Conservation (phyloP, 2,797 vertebrate species). For the Phalloptychus januarius region DNA sequence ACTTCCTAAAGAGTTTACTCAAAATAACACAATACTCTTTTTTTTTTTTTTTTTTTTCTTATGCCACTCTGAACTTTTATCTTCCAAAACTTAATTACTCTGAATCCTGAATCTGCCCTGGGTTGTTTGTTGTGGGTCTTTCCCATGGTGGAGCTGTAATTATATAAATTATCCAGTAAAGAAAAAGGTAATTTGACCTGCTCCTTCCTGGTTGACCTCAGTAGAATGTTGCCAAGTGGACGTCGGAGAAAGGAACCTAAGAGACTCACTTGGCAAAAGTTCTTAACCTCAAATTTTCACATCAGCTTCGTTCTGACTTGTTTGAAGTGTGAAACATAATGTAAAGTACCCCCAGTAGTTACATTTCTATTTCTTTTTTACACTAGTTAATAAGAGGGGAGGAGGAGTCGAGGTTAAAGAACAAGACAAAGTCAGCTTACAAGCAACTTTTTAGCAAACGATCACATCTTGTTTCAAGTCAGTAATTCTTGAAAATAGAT, state of each 20-base stretch:
- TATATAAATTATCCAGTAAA: neutral
- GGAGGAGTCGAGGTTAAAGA: neutral
- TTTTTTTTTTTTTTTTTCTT: neutral
- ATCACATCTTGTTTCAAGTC: too few relatives aligned
- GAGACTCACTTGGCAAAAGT: neutral
- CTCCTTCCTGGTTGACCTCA: neutral
- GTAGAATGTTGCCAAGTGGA: neutral
- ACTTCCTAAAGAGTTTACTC: neutral
- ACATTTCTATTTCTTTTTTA: neutral
- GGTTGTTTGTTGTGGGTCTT: neutral
- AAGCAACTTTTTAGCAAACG: too few relatives aligned
- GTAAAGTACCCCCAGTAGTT: neutral
- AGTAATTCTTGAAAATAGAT: too few relatives aligned
- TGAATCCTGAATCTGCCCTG: neutral
- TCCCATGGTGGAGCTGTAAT: neutral
- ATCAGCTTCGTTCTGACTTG: neutral
- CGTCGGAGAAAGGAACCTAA: neutral
- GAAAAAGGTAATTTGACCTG: neutral
- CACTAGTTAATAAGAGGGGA: neutral
- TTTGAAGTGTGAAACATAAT: neutral
- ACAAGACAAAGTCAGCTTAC: too few relatives aligned
- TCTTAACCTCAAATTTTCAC: neutral
- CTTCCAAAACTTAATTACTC: neutral
- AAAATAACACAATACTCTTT: neutral
- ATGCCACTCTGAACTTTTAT: neutral